Evolutionary conservation across 1,140 invertebrate genomes (phyloP).

Genomic region (Homalodisca vitripennis): DNA sequence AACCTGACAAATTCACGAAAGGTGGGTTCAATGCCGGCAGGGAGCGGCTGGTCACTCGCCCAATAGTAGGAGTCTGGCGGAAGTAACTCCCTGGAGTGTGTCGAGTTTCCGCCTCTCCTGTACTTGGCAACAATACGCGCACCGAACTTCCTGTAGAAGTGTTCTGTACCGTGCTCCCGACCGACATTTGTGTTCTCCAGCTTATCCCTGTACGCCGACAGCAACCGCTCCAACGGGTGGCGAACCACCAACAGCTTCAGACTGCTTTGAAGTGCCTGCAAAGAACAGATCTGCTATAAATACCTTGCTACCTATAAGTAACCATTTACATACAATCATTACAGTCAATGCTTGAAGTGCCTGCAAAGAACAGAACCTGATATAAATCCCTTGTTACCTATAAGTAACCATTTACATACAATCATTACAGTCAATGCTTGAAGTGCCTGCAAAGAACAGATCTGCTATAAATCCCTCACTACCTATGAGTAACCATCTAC

Average conservation of each 20-base stretch:
- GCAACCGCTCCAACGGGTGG: conserved; percentile 84
- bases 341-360: no score
- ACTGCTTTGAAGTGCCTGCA: conserved; percentile 34
- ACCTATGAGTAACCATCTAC: no score
- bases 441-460: no score
- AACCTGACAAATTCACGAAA: conserved; percentile 57
- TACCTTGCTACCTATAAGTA: no score
- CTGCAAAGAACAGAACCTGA: no score
- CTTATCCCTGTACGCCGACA: conserved; percentile 91
- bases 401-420: no score
- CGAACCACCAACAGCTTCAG: conserved; percentile 66
- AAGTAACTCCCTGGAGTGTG: conserved; percentile 11
- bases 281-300: conserved; percentile 35
- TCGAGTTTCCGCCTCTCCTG: conserved; percentile 27
- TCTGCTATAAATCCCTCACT: no score
- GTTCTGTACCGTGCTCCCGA: conserved; percentile 72
- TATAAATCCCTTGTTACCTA: no score
- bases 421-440: no score
- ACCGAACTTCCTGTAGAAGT: conserved; percentile 72
- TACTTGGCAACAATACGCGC: conserved; percentile 40
- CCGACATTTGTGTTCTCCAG: conserved; percentile 77
- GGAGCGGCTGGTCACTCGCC: conserved; percentile 33
- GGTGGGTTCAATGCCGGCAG: conserved; percentile 56
- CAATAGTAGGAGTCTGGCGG: conserved; percentile 25
- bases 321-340: no score